Conservation (phyloP, 2,113 vertebrate genomes). For the Microtus pennsylvanicus region DNA sequence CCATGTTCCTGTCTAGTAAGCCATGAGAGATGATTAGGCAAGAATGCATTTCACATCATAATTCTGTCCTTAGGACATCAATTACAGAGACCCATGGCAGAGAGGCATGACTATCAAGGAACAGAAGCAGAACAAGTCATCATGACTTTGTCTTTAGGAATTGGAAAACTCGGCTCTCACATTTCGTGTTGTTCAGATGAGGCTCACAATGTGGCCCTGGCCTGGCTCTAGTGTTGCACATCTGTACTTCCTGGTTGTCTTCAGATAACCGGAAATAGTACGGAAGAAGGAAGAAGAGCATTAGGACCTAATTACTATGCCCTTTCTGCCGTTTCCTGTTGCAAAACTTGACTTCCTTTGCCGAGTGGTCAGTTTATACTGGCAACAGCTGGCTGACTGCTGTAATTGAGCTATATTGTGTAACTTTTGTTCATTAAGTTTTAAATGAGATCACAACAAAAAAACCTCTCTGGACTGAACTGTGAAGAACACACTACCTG, state of each 20-base stretch:
- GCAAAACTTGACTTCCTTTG: not conserved
- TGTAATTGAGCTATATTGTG: not conserved
- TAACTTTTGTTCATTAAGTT: conserved; percentile 14
- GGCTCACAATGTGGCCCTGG: not conserved
- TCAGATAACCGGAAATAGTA: conserved; percentile 7
- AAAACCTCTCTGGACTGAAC: not conserved
- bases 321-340: not conserved
- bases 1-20: not conserved
- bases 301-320: not conserved
- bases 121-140: not conserved
- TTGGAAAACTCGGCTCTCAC: not conserved
- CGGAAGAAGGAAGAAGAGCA: not conserved
- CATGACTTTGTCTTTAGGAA: not conserved
- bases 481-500: not conserved
- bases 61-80: not conserved
- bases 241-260: conserved; percentile 33
- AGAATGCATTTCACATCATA: not conserved
- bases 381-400: conserved; percentile 30
- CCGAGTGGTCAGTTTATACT: conserved; percentile 12
- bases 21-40: not conserved
- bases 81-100: not conserved
- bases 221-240: not conserved
- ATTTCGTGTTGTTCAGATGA: not conserved
- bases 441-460: not conserved
- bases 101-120: not conserved